Evolutionary conservation across 2,113 vertebrate species (phyloP).

Genomic region (Erpornis zantholeuca): DNA sequence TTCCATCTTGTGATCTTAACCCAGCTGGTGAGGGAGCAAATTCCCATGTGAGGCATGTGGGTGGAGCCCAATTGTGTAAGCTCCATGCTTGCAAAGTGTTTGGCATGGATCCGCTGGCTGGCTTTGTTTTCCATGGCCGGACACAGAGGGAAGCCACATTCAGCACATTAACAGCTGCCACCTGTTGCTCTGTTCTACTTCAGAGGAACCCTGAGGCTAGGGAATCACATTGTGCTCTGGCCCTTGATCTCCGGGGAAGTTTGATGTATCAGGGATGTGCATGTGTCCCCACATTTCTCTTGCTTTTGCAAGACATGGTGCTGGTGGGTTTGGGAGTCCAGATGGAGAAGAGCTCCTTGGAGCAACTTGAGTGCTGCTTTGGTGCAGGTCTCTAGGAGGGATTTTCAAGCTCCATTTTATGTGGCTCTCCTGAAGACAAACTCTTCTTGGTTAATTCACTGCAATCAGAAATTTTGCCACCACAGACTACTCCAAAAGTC

Average conservation of each 20-base stretch:
- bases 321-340: neutral
- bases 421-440: neutral
- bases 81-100: constrained; percentile 5
- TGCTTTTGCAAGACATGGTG: neutral
- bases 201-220: neutral
- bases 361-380: neutral
- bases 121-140: constrained; percentile 21
- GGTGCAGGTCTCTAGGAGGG: neutral
- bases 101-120: neutral
- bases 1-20: constrained; percentile 43
- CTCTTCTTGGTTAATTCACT: neutral
- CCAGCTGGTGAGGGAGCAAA: constrained; percentile 50
- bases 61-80: constrained; percentile 45
- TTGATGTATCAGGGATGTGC: neutral
- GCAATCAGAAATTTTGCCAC: neutral
- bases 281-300: neutral
- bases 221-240: neutral
- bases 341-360: neutral
- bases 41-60: constrained; percentile 30
- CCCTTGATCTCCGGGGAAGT: constrained; percentile 11
- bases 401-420: neutral
- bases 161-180: constrained; percentile 6
- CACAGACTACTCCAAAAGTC: neutral
- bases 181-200: constrained; percentile 45
- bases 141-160: constrained; percentile 57